Evolutionary conservation across 2,797 vertebrate genomes (phyloP), one percentile per base, ranked within the genome.

Genomic region (Lithobates pipiens): DNA sequence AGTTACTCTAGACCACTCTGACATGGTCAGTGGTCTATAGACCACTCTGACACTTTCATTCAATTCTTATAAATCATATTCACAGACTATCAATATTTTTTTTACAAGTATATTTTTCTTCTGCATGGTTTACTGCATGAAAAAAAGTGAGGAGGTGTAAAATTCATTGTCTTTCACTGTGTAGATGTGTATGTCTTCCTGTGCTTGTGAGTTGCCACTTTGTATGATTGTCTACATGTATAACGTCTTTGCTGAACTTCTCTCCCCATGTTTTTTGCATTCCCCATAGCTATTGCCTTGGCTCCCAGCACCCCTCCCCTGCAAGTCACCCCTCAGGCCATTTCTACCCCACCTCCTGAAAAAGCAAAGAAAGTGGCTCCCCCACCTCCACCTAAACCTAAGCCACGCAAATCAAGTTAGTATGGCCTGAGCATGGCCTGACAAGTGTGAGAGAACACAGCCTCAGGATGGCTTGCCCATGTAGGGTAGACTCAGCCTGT

Each of bases 341-440:
- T 92, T 85, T 88, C 85, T 90, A 94, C 94, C 87, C 93, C 95
- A 0, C 93, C 95, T 88, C 78, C 94, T 89, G 95, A 95, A 91
- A 95, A 94, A 94, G 92, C 92, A 82, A 91, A 92, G 95, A 96
- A 93, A 95, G 92, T 91, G 89, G 93, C 92, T 42, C 96, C 95
- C 92, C 91, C 91, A 89, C 96, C 95, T 9, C 95, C 95, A 46
- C 96, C 96, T 89, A 87, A 96, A 95, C 85, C 85, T 68, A 96
- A 96, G 95, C 95, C 95, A 91, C 93, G 94, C 69, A 94, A 94
- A 94, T 94, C 95, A 96, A 96, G 96, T 97, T 95, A 97, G 96
- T 97, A 96, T 88, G 89, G 87, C 88, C 90, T 89, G 84, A 82
- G 88, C 73, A 82, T 84, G 2, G 2, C 50, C 36, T 76, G 86